Evolutionary conservation across 1,140 invertebrate genomes (phyloP).

Genomic region (Ceratina australensis): DNA sequence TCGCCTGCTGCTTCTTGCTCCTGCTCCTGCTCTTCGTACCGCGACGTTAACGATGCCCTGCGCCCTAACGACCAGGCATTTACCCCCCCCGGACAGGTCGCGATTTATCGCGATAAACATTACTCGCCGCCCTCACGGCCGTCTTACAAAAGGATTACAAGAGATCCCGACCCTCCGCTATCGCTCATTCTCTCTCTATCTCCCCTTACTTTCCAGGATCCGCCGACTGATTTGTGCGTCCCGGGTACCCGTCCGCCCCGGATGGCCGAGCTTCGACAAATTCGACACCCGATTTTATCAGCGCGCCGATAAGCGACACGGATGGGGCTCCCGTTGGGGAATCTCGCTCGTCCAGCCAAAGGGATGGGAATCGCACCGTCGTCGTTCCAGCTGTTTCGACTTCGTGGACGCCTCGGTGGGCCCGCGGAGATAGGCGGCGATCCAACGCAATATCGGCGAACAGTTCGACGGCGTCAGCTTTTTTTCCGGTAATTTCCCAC

Average conservation of each 20-base stretch:
- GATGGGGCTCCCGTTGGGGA: neutral
- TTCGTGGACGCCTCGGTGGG: too few relatives aligned
- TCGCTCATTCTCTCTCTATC: neutral
- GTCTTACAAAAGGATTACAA: slow-evolving; percentile 44
- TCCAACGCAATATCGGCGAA: slow-evolving; percentile 28
- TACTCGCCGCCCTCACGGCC: slow-evolving; percentile 10
- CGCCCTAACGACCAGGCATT: slow-evolving; percentile 27
- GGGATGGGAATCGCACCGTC: too few relatives aligned
- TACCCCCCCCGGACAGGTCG: slow-evolving; percentile 8
- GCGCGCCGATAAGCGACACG: slow-evolving; percentile 13
- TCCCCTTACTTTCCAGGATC: neutral
- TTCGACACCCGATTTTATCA: slow-evolving; percentile 36
- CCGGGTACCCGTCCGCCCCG: too few relatives aligned
- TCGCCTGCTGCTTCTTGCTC: slow-evolving; percentile 31
- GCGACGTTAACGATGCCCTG: slow-evolving; percentile 18
- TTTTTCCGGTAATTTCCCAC: slow-evolving; percentile 6
- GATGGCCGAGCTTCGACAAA: slow-evolving; percentile 6
- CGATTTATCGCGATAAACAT: slow-evolving; percentile 46
- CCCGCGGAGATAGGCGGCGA: slow-evolving; percentile 19
- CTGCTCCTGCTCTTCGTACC: neutral
- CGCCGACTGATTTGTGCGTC: slow-evolving; percentile 3
- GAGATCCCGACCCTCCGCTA: neutral
- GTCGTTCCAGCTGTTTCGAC: slow-evolving; percentile 13
- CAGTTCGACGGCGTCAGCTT: slow-evolving; percentile 19
- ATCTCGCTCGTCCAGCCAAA: neutral